phyloP scores from a whole-genome alignment of 2,113 vertebrate genomes.

The Acanthochromis polyacanthus region DNA sequence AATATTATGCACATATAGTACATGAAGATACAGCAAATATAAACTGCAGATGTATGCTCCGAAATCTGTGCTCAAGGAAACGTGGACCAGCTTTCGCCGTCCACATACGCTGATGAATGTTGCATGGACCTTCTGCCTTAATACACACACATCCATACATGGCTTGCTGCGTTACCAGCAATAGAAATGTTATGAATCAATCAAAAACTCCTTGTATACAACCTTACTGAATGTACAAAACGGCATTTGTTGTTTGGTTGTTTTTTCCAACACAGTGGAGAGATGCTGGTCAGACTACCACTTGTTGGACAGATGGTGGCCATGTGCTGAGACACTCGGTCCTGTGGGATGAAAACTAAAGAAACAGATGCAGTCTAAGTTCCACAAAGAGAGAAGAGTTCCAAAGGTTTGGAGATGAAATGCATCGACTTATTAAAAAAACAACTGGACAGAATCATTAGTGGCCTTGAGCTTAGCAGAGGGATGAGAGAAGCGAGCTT shows the following conservation, averaged over 20 bases:
- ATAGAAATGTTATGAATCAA: constrained; percentile 35
- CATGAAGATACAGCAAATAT: constrained; percentile 14
- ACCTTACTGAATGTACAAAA: constrained; percentile 60
- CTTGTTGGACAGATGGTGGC: constrained; percentile 28
- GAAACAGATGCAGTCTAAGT: constrained; percentile 23
- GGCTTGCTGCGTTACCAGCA: constrained; percentile 50
- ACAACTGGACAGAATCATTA: not conserved
- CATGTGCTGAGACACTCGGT: constrained; percentile 7
- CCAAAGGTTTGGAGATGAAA: constrained; percentile 3
- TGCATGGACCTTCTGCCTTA: constrained; percentile 82
- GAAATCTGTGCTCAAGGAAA: constrained; percentile 43
- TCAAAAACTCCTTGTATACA: constrained; percentile 11
- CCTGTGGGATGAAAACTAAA: not conserved
- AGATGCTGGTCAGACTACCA: constrained; percentile 39
- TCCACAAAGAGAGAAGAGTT: constrained; percentile 27
- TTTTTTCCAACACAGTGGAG: constrained; percentile 32
- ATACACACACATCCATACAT: constrained; percentile 41
- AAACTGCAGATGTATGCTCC: constrained; percentile 23
- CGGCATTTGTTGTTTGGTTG: constrained; percentile 20
- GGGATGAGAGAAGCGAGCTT: not conserved
- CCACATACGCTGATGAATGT: constrained; percentile 62
- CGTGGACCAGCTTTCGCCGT: constrained; percentile 28
- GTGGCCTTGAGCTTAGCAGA: constrained; percentile 26
- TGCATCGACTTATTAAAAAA: not conserved
- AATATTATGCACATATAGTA: constrained; percentile 48